Conservation (phyloP, 2,888 invertebrate species). For the Drosophila birchii region DNA sequence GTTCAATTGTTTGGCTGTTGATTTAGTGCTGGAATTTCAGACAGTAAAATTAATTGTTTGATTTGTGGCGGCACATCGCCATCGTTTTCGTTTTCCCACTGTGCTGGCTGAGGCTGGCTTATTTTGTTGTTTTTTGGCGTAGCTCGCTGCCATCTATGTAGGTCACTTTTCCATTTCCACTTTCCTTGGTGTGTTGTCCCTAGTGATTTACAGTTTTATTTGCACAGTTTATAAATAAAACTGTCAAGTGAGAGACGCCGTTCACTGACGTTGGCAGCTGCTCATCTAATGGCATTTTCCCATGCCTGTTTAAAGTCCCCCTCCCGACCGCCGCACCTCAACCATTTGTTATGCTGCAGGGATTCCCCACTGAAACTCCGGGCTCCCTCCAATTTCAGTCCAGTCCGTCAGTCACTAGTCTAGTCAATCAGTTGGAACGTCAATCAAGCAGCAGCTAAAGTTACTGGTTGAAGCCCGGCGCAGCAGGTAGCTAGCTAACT, state of each 20-base stretch:
- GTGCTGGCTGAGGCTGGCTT: neutral
- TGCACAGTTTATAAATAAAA: slow-evolving; percentile 77
- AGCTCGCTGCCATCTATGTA: slow-evolving; percentile 33
- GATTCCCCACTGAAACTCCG: neutral
- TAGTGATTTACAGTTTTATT: slow-evolving; percentile 73
- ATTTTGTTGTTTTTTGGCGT: slow-evolving; percentile 16
- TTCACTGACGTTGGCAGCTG: slow-evolving; percentile 57
- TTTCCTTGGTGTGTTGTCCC: slow-evolving; percentile 27
- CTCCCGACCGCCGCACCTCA: slow-evolving; percentile 12
- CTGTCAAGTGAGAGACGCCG: slow-evolving; percentile 63
- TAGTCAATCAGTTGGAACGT: slow-evolving; percentile 63
- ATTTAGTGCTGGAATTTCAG: slow-evolving; percentile 78
- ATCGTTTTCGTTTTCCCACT: slow-evolving; percentile 20
- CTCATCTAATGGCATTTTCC: slow-evolving; percentile 54
- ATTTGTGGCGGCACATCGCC: slow-evolving; percentile 61
- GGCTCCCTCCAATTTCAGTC: slow-evolving; percentile 15
- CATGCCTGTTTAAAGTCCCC: slow-evolving; percentile 34
- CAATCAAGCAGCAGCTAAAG: slow-evolving; percentile 63
- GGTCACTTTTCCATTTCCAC: slow-evolving; percentile 33
- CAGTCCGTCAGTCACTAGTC: slow-evolving; percentile 49
- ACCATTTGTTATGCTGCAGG: slow-evolving; percentile 47
- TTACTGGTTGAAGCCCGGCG: slow-evolving; percentile 44
- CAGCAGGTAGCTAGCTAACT: slow-evolving; percentile 48
- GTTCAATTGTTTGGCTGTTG: slow-evolving; percentile 80
- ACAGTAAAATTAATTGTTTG: slow-evolving; percentile 77